Percentiles rank a stretch among this genome's conserved stretches.
phyloP scores from a whole-genome alignment of 1,140 invertebrate species.

The Heliconius congener region DNA sequence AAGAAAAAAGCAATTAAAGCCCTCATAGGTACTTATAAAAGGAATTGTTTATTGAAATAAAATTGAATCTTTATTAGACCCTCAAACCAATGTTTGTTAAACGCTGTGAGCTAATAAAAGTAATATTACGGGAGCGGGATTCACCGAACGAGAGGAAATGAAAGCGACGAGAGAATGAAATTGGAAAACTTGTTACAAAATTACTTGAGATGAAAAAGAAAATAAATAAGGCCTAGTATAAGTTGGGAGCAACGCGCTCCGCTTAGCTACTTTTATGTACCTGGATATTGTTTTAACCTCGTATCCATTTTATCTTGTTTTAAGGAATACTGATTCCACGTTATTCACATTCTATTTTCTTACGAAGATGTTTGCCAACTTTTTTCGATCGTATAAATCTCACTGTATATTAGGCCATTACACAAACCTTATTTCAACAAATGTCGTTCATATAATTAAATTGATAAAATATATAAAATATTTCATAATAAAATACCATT shows the following conservation, averaged over 20 bases:
- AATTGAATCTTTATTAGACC: conserved; percentile 69
- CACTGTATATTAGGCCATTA: background rate
- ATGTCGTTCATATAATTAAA: background rate
- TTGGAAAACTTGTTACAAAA: conserved; percentile 81
- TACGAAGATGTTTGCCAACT: background rate
- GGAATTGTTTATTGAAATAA: conserved; percentile 43
- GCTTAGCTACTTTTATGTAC: conserved; percentile 60
- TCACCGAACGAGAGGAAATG: conserved; percentile 72
- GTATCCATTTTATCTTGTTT: conserved; percentile 26
- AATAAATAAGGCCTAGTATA: conserved; percentile 71
- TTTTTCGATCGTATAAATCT: background rate
- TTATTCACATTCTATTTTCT: conserved; percentile 4
- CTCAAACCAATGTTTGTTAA: conserved; percentile 77
- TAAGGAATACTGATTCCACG: background rate
- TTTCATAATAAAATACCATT: conserved; percentile 15
- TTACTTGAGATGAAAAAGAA: conserved; percentile 78
- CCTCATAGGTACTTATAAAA: background rate
- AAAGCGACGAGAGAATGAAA: conserved; percentile 79
- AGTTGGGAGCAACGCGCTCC: conserved; percentile 62
- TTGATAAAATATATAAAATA: background rate
- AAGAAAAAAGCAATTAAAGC: background rate
- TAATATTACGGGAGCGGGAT: conserved; percentile 72
- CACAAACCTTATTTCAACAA: background rate
- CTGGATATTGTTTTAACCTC: conserved; percentile 50
- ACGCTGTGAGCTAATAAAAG: conserved; percentile 79